A percentile compares a stretch with the other conserved stretches of the same genome.
Evolutionary conservation across 2,797 vertebrate genomes (phyloP).

Genomic region (Falco concolor): DNA sequence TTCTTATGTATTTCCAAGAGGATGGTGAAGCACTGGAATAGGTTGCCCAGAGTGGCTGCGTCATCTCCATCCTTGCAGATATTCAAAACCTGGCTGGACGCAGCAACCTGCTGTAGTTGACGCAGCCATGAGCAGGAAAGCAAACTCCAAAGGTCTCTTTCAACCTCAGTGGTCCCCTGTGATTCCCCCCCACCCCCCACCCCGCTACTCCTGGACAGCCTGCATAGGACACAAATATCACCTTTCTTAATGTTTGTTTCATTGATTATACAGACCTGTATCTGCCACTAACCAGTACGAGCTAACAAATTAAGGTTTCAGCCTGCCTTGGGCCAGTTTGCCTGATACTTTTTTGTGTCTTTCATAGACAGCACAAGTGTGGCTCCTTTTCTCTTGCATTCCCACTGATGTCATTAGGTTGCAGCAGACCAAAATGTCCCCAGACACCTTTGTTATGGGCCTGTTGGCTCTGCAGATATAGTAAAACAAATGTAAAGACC

Average conservation of each 20-base stretch:
- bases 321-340: background rate
- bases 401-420: background rate
- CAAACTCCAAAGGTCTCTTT: background rate
- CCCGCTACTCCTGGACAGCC: background rate
- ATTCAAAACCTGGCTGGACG: background rate
- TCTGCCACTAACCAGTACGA: background rate
- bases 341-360: background rate
- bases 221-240: background rate
- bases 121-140: background rate
- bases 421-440: background rate
- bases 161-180: background rate
- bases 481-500: background rate
- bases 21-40: no score
- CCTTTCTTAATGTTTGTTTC: background rate
- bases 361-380: background rate
- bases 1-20: background rate
- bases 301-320: background rate
- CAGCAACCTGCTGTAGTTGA: background rate
- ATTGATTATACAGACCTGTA: background rate
- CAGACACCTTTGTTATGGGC: background rate
- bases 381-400: background rate
- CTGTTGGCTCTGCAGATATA: background rate
- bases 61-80: background rate
- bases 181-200: fast-evolving
- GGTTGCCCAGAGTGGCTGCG: background rate